Conservation (phyloP, 30 jellyfish, hydroid and myxozoan species). For the Sanderia malayensis region DNA sequence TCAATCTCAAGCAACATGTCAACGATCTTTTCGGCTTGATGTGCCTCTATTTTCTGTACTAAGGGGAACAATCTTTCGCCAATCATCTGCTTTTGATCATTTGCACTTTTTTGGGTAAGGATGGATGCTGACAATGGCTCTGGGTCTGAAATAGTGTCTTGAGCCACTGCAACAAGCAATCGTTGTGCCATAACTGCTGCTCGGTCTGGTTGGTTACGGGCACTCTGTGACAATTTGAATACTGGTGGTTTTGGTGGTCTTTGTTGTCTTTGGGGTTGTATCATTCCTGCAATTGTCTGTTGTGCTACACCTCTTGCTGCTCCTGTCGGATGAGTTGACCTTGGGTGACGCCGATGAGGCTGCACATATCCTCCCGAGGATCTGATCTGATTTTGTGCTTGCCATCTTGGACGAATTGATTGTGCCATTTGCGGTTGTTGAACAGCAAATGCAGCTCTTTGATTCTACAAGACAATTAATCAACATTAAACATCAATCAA, state of each 20-base stretch:
- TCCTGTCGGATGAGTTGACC: constrained; percentile 39
- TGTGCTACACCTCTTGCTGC: constrained; percentile 34
- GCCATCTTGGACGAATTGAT: constrained; percentile 56
- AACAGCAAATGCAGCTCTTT: constrained; percentile 65
- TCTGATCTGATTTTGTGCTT: constrained; percentile 43
- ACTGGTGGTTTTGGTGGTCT: constrained; percentile 68
- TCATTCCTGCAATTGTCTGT: background rate
- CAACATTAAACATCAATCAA: no score
- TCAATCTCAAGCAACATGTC: constrained; percentile 96
- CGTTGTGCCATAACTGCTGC: constrained; percentile 58
- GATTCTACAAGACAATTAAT: constrained; percentile 47
- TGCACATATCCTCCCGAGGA: constrained; percentile 36
- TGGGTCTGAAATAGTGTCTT: no score
- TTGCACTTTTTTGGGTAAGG: constrained; percentile 76
- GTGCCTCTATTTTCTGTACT: constrained; percentile 79
- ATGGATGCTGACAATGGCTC: constrained; percentile 45
- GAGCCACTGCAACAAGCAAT: constrained; percentile 45
- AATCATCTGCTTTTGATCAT: constrained; percentile 95
- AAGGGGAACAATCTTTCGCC: constrained; percentile 96
- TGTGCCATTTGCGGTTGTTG: constrained; percentile 72
- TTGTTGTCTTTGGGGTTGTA: constrained; percentile 57
- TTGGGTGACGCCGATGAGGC: constrained; percentile 37
- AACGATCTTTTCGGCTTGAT: constrained; percentile 92
- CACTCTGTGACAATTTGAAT: constrained; percentile 47
- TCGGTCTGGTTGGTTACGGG: constrained; percentile 69